Conservation (phyloP, 1,140 invertebrate genomes). For the Drosophila tsacasi region DNA sequence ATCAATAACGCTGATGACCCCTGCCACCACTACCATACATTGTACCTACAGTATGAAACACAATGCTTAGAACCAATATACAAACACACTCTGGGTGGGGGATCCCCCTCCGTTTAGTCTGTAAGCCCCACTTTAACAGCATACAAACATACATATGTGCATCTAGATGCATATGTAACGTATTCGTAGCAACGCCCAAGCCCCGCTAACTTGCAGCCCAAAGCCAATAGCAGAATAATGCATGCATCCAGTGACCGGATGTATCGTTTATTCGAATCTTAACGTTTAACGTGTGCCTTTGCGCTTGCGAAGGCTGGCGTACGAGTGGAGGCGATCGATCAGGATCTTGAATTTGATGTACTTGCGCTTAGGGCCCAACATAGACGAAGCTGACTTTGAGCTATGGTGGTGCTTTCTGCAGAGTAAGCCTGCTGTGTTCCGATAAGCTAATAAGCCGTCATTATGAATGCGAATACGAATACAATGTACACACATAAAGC, state of each 20-base stretch:
- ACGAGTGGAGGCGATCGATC: conserved; percentile 5
- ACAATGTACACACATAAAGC: conserved; percentile 74
- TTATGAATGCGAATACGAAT: conserved; percentile 49
- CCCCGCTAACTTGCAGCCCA: conserved; percentile 76
- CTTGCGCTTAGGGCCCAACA: conserved; percentile 76
- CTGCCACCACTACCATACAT: conserved; percentile 29
- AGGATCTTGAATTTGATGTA: conserved; percentile 22
- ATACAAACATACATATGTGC: neutral
- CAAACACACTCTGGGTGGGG: neutral
- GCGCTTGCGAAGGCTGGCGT: neutral
- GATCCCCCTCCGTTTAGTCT: neutral
- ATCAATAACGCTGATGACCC: conserved; percentile 33
- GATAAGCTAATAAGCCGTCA: conserved; percentile 52
- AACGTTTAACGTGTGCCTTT: neutral
- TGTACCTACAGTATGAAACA: conserved; percentile 32
- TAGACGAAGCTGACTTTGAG: conserved; percentile 84
- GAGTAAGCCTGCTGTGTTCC: conserved; percentile 76
- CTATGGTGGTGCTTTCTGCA: conserved; percentile 85
- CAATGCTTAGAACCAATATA: conserved; percentile 22
- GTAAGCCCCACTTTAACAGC: neutral
- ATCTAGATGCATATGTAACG: neutral
- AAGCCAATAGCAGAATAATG: conserved; percentile 58
- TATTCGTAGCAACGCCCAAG: conserved; percentile 17
- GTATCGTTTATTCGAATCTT: conserved; percentile 8
- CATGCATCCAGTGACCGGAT: conserved; percentile 19